These are phyloP conservation scores for Patella caerulea DNA, from an alignment of 2,888 invertebrate genomes.

Conservation along the genomic window DNA sequence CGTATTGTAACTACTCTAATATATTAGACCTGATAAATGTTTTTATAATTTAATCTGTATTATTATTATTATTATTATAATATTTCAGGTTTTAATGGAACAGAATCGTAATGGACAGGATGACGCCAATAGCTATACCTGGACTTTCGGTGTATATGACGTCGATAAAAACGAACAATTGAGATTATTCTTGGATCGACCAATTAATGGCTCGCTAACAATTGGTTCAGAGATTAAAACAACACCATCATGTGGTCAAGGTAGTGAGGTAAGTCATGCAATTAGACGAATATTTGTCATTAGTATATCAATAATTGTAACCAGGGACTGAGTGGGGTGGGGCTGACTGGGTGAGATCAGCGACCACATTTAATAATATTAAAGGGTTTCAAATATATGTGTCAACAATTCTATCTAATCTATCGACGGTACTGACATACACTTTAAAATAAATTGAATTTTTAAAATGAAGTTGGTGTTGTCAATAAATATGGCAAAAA, in stretches of 20 bases:
- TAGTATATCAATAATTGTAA: background rate
- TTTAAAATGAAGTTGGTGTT: no score
- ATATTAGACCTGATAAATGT: no score
- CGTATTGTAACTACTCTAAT: no score
- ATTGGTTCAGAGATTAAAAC: background rate
- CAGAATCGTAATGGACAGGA: background rate
- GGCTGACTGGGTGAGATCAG: no score
- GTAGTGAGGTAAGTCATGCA: background rate
- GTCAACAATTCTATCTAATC: no score
- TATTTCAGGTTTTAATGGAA: slow-evolving; percentile 19
- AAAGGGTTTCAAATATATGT: no score
- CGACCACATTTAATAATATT: no score
- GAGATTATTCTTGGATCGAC: background rate
- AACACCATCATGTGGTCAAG: background rate
- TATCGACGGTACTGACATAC: no score
- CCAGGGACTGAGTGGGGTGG: no score
- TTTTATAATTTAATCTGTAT: no score
- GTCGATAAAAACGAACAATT: slow-evolving; percentile 16
- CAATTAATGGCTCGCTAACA: slow-evolving; percentile 13
- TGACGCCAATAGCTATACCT: background rate
- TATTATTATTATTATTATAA: background rate
- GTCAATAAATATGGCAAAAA: no score
- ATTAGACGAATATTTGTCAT: background rate
- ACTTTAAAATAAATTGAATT: no score
- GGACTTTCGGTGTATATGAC: slow-evolving; percentile 19